Conservation (phyloP, 2,113 vertebrate genomes). For the Myiozetetes cayanensis region DNA sequence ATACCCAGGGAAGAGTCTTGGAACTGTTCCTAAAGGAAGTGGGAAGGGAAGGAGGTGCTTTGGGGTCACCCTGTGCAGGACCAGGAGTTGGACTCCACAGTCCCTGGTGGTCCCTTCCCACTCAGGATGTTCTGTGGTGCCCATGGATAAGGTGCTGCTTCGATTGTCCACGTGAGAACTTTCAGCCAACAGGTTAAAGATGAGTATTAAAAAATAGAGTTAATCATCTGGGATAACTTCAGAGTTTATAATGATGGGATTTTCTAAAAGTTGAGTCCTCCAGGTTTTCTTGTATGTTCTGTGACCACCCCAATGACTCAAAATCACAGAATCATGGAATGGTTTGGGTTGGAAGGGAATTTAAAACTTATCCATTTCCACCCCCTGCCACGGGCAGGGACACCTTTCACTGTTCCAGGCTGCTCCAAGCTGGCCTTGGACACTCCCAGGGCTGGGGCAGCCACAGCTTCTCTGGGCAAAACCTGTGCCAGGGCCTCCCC, state of each 20-base stretch:
- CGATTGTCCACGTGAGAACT: neutral
- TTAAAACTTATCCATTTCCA: neutral
- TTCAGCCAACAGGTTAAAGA: neutral
- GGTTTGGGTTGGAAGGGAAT: neutral
- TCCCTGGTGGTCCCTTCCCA: neutral
- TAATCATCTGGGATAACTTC: neutral
- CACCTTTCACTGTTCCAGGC: neutral
- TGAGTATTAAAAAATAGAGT: neutral
- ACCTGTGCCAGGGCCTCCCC: neutral
- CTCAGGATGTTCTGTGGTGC: neutral
- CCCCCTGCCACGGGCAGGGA: neutral
- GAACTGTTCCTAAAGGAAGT: slow-evolving; percentile 14
- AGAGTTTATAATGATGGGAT: neutral
- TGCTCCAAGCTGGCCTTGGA: neutral
- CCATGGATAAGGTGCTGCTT: neutral
- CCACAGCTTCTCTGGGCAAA: neutral
- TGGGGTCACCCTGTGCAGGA: neutral
- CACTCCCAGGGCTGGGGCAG: neutral
- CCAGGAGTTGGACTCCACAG: neutral
- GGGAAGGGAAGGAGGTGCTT: slow-evolving; percentile 3
- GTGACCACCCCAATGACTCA: rapidly evolving
- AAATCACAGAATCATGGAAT: neutral
- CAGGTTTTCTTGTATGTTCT: neutral
- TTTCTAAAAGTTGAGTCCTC: neutral
- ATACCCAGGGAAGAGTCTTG: slow-evolving; percentile 10